Conservation (phyloP, 2,888 invertebrate genomes). For the Temnothorax ravouxi region DNA sequence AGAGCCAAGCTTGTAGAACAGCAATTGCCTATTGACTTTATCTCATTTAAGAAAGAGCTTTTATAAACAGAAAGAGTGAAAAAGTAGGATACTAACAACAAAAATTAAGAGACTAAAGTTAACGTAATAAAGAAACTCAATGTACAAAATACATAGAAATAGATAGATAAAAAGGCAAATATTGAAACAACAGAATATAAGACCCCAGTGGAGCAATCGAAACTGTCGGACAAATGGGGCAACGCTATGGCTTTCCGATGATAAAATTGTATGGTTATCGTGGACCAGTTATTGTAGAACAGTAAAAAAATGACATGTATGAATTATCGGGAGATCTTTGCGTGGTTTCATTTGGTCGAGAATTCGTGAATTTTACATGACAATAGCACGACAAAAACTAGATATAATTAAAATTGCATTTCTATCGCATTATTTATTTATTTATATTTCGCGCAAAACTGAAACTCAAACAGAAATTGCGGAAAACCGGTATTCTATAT, state of each 20-base stretch:
- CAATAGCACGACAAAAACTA: neutral
- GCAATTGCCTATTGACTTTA: neutral
- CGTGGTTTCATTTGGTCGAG: neutral
- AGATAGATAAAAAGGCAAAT: conserved; percentile 5
- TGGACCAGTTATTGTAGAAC: neutral
- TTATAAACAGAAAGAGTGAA: neutral
- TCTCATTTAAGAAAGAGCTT: neutral
- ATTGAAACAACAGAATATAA: conserved; percentile 19
- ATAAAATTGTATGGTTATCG: conserved; percentile 22
- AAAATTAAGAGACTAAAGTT: neutral
- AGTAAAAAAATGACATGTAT: conserved; percentile 27
- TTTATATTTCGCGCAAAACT: neutral
- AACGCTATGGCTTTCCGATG: conserved; percentile 28
- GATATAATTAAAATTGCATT: neutral
- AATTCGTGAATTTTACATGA: neutral
- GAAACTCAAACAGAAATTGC: neutral
- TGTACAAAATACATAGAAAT: neutral
- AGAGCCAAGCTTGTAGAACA: neutral
- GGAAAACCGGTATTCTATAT: neutral
- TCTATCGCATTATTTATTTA: neutral
- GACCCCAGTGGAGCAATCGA: neutral
- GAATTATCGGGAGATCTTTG: conserved; percentile 4
- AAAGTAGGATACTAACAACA: neutral
- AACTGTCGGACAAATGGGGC: conserved; percentile 2
- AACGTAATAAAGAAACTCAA: neutral